Evolutionary conservation across 2,888 invertebrate genomes (phyloP).

Genomic region (Diaperis boleti): DNA sequence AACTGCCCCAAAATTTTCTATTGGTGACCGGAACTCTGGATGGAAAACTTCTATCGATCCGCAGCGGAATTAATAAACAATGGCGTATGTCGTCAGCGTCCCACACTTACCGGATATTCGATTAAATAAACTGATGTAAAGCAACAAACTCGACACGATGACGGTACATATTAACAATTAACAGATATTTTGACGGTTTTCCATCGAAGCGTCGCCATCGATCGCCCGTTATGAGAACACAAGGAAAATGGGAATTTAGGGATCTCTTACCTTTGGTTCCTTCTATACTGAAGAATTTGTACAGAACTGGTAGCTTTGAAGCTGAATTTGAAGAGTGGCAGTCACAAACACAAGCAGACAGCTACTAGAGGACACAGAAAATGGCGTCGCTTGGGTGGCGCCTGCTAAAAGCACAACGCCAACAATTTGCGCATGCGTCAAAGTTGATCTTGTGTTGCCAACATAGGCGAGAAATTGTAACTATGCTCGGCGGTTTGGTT

Average conservation of each 20-base stretch:
- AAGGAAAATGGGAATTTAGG: constrained; percentile 7
- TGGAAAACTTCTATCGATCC: not conserved
- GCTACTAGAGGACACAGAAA: too few species aligned
- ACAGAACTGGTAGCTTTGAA: too few species aligned
- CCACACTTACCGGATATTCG: constrained; percentile 26
- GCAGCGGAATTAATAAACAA: not conserved
- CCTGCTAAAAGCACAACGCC: too few species aligned
- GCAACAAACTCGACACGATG: constrained; percentile 18
- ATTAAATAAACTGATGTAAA: constrained; percentile 5
- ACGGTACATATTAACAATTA: constrained; percentile 4
- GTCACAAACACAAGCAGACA: too few species aligned
- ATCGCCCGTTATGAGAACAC: constrained; percentile 12
- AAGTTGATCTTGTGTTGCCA: too few species aligned
- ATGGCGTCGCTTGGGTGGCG: too few species aligned
- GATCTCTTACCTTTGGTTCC: constrained; percentile 4
- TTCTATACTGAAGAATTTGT: constrained; percentile 13
- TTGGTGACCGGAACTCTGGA: not conserved
- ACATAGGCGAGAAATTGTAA: too few species aligned
- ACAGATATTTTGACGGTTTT: constrained; percentile 5
- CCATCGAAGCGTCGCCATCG: constrained; percentile 27
- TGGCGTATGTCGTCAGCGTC: constrained; percentile 32
- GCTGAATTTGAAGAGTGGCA: too few species aligned
- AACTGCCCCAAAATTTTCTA: too few species aligned
- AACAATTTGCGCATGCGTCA: too few species aligned
- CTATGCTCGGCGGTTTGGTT: too few species aligned